These are phyloP conservation scores for Dynastes tityus DNA, from an alignment of 2,888 invertebrate genomes.

Conservation along the genomic window DNA sequence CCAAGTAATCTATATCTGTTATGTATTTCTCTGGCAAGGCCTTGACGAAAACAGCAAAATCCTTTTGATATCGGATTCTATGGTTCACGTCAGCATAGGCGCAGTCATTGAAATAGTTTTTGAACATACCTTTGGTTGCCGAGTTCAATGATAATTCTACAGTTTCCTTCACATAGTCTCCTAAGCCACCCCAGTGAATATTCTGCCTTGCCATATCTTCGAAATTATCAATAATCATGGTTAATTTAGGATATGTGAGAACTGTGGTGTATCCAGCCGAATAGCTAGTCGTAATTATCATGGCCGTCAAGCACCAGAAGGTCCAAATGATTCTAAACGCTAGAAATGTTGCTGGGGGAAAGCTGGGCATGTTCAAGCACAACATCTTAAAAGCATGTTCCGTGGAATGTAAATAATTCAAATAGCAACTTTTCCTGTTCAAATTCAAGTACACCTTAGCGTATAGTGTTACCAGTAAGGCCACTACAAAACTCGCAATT, in stretches of 20 bases:
- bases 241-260: conserved; percentile 46
- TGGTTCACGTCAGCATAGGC: conserved; percentile 25
- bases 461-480: conserved; percentile 19
- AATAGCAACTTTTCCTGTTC: conserved; percentile 15
- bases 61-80: conserved; percentile 29
- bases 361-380: conserved; percentile 26
- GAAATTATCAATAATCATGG: conserved; percentile 46
- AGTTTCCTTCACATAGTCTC: conserved; percentile 26
- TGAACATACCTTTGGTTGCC: conserved; percentile 14
- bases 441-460: conserved; percentile 43
- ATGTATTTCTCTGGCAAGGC: conserved; percentile 50
- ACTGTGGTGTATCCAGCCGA: conserved; percentile 49
- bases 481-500: conserved; percentile 18
- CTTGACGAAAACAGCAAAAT: conserved; percentile 54
- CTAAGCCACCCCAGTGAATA: conserved; percentile 48
- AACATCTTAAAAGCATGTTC: conserved; percentile 35
- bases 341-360: conserved; percentile 41
- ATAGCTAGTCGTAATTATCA: conserved; percentile 47
- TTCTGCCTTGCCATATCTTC: conserved; percentile 47
- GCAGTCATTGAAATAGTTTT: conserved; percentile 46
- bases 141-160: conserved; percentile 23
- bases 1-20: conserved; percentile 54
- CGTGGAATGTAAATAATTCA: conserved; percentile 27
- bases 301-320: conserved; percentile 46
- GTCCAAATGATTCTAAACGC: conserved; percentile 43